Evolutionary conservation across 2,888 invertebrate genomes (phyloP).

Genomic region (Stegophylla sp.): DNA sequence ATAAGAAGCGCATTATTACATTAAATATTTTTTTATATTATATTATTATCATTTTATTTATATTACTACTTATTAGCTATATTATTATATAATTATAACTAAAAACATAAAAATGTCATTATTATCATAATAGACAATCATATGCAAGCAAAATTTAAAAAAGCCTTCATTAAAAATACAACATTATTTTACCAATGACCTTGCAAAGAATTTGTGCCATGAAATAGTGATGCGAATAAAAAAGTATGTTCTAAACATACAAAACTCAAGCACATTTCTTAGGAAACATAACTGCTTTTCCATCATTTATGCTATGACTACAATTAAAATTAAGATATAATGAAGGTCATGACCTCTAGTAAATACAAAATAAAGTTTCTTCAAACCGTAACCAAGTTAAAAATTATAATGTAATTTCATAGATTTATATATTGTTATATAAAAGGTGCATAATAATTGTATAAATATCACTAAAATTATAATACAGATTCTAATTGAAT

Average conservation of each 20-base stretch:
- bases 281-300: slow-evolving; percentile 41
- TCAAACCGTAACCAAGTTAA: slow-evolving; percentile 8
- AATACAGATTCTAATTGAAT: neutral
- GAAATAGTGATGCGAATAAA: slow-evolving; percentile 48
- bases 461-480: neutral
- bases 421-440: neutral
- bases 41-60: neutral
- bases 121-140: slow-evolving; percentile 43
- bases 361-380: slow-evolving; percentile 24
- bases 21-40: neutral
- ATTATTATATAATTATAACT: neutral
- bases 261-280: slow-evolving; percentile 32
- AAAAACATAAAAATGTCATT: slow-evolving; percentile 43
- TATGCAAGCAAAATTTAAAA: slow-evolving; percentile 33
- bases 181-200: slow-evolving; percentile 41
- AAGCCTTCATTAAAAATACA: slow-evolving; percentile 34
- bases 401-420: slow-evolving; percentile 7
- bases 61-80: neutral
- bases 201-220: slow-evolving; percentile 50
- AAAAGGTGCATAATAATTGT: neutral
- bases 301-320: slow-evolving; percentile 31
- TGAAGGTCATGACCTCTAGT: slow-evolving; percentile 49
- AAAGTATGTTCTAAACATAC: slow-evolving; percentile 33
- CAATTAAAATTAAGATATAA: slow-evolving; percentile 54
- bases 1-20: neutral